Conservation (phyloP, 2,888 invertebrate genomes). For the Plebejus melissa region DNA sequence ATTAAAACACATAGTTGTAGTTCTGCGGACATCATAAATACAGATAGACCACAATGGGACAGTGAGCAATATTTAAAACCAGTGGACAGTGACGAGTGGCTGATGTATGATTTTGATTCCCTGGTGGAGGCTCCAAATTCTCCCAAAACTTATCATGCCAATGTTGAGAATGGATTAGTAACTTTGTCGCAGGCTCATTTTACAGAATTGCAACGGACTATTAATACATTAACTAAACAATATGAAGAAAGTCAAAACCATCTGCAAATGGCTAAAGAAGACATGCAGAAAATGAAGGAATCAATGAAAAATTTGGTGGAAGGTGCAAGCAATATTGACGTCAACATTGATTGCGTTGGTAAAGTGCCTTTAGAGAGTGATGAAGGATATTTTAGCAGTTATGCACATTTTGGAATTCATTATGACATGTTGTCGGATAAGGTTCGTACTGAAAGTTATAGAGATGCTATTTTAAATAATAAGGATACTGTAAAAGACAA, state of each 20-base stretch:
- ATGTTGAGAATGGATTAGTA: constrained; percentile 80
- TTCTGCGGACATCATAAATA: constrained; percentile 75
- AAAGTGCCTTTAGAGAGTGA: constrained; percentile 82
- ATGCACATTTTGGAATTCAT: constrained; percentile 95
- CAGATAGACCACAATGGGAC: constrained; percentile 81
- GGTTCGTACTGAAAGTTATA: constrained; percentile 92
- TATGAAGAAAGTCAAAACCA: constrained; percentile 79
- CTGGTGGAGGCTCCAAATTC: constrained; percentile 56
- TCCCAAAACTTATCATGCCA: constrained; percentile 75
- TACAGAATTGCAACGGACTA: constrained; percentile 78
- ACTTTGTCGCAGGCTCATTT: constrained; percentile 81
- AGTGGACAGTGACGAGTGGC: constrained; percentile 87
- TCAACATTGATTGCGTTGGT: constrained; percentile 58
- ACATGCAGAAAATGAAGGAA: constrained; percentile 80
- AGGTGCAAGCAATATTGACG: constrained; percentile 43
- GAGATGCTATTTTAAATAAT: constrained; percentile 89
- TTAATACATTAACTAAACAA: constrained; percentile 76
- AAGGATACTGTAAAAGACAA: constrained; percentile 84
- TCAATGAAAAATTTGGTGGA: constrained; percentile 79
- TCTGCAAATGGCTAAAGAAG: constrained; percentile 79
- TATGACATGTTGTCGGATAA: constrained; percentile 96
- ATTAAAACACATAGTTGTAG: constrained; percentile 82
- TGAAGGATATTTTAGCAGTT: constrained; percentile 88
- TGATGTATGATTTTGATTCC: constrained; percentile 87
- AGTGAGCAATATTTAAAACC: constrained; percentile 89